Conservation (phyloP, 2,888 invertebrate species). For the Drosophila colorata region DNA sequence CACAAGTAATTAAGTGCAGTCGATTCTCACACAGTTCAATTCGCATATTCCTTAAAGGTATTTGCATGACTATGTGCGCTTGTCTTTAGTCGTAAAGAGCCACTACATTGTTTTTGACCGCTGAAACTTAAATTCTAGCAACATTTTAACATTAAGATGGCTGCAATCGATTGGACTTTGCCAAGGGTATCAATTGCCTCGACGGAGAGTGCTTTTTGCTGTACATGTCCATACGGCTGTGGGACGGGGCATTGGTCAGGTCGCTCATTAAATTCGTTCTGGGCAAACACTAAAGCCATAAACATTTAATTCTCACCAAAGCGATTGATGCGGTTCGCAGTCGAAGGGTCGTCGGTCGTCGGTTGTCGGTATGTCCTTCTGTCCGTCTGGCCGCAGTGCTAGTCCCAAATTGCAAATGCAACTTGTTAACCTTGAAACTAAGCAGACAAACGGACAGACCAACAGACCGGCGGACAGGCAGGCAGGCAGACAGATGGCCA, state of each 20-base stretch:
- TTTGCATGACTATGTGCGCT: slow-evolving; percentile 1
- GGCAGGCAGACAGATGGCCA: slow-evolving; percentile 52
- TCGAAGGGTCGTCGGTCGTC: slow-evolving; percentile 31
- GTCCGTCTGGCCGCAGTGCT: slow-evolving; percentile 51
- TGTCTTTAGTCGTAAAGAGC: slow-evolving; percentile 13
- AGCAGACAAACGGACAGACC: slow-evolving; percentile 57
- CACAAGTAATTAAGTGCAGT: neutral
- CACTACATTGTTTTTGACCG: slow-evolving; percentile 43
- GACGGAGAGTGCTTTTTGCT: slow-evolving; percentile 72
- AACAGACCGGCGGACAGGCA: slow-evolving; percentile 25
- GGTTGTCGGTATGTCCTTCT: slow-evolving; percentile 43
- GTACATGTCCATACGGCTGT: slow-evolving; percentile 40
- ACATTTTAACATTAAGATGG: slow-evolving; percentile 49
- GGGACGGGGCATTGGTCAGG: slow-evolving; percentile 41
- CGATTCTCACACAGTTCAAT: slow-evolving; percentile 8
- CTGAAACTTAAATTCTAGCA: slow-evolving; percentile 37
- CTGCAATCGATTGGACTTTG: slow-evolving; percentile 30
- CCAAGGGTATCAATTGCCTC: slow-evolving; percentile 67
- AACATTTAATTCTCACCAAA: slow-evolving; percentile 77
- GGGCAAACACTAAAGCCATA: slow-evolving; percentile 66
- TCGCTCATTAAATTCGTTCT: slow-evolving; percentile 72
- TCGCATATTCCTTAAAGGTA: neutral
- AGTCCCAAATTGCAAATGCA: slow-evolving; percentile 83
- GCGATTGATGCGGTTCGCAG: slow-evolving; percentile 70
- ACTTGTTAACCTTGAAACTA: slow-evolving; percentile 83